These are phyloP conservation scores for Parnassius smintheus DNA, from an alignment of 2,888 invertebrate genomes.

Conservation along the genomic window DNA sequence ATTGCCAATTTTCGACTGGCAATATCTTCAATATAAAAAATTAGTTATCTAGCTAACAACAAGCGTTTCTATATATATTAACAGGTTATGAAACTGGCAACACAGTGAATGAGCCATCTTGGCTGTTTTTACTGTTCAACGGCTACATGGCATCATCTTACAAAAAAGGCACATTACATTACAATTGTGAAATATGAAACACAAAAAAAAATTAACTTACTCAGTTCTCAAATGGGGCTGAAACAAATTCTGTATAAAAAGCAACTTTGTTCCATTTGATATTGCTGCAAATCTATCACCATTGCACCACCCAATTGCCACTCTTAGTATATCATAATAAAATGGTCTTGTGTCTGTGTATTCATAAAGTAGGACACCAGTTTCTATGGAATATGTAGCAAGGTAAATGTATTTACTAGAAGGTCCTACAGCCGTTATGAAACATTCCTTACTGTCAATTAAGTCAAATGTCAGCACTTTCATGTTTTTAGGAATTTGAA, in stretches of 20 bases:
- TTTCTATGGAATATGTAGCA: conserved; percentile 53
- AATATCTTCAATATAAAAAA: no score
- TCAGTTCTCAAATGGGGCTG: conserved; percentile 51
- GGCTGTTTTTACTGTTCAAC: no score
- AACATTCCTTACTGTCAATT: conserved; percentile 60
- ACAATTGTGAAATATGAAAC: neutral
- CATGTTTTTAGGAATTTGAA: conserved; percentile 45
- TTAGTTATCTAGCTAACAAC: no score
- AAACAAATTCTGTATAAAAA: conserved; percentile 62
- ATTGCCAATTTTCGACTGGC: no score
- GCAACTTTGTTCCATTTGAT: conserved; percentile 57
- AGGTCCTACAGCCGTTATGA: conserved; percentile 45
- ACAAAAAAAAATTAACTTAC: conserved; percentile 42
- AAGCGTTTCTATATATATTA: no score
- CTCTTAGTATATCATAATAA: conserved; percentile 49
- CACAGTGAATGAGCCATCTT: no score
- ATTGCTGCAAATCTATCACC: conserved; percentile 66
- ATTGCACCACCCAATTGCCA: conserved; percentile 63
- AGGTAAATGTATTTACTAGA: conserved; percentile 36
- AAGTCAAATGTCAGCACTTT: conserved; percentile 63
- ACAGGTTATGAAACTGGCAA: no score
- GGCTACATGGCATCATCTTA: no score
- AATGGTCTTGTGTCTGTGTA: conserved; percentile 37
- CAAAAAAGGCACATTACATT: no score
- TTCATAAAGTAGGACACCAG: conserved; percentile 48